These are phyloP conservation scores for Odocoileus hemionus DNA, from an alignment of 2,113 vertebrate species.

Conservation along the genomic window DNA sequence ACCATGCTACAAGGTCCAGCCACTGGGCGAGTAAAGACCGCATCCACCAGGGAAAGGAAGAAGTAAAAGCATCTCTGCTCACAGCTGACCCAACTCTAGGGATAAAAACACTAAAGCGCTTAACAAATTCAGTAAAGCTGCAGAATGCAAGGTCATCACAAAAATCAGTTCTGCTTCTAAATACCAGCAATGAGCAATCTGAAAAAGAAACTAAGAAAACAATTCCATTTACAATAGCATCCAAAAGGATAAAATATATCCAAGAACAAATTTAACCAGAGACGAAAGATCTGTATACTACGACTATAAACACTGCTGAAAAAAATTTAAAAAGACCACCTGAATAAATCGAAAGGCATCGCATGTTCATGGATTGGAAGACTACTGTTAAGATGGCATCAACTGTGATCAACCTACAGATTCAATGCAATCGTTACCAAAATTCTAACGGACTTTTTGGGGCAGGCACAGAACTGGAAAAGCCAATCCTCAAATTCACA, in stretches of 20 bases:
- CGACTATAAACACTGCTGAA: background rate
- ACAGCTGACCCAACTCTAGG: background rate
- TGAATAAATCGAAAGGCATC: fast-evolving
- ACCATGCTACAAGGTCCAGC: background rate
- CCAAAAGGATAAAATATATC: background rate
- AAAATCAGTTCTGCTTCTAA: background rate
- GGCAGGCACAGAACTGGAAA: background rate
- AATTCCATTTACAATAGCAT: background rate
- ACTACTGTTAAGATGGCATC: fast-evolving
- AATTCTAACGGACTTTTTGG: background rate
- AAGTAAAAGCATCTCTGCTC: background rate
- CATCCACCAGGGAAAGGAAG: background rate
- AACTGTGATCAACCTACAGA: background rate
- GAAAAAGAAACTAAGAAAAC: background rate
- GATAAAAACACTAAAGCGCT: background rate
- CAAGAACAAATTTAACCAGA: background rate
- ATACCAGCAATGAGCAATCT: background rate
- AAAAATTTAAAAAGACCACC: background rate
- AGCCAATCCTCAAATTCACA: background rate
- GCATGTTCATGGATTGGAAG: fast-evolving
- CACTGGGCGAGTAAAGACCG: background rate
- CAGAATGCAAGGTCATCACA: background rate
- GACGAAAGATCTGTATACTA: background rate
- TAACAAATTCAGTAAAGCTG: background rate
- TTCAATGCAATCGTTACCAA: background rate